Evolutionary conservation across 1,140 invertebrate genomes (phyloP).

Genomic region (Elymnias hypermnestra): DNA sequence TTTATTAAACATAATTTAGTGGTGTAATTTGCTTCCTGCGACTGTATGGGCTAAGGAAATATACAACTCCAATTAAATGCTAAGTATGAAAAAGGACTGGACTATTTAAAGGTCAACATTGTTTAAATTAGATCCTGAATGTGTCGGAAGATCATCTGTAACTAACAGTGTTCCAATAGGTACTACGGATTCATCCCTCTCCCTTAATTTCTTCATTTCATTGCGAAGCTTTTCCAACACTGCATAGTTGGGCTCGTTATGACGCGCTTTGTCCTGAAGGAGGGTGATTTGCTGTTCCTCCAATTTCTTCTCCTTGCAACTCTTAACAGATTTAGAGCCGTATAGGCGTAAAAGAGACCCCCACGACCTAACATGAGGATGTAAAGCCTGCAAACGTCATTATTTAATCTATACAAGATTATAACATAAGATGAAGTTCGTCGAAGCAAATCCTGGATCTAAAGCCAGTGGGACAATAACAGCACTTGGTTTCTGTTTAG

Average conservation of each 20-base stretch:
- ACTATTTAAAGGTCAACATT: slow-evolving; percentile 80
- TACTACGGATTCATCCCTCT: slow-evolving; percentile 80
- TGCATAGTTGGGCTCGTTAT: slow-evolving; percentile 95
- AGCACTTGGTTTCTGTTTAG: no score
- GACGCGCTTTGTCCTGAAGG: slow-evolving; percentile 91
- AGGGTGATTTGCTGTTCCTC: slow-evolving; percentile 96
- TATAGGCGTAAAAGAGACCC: slow-evolving; percentile 95
- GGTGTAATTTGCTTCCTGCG: no score
- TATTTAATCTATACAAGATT: no score
- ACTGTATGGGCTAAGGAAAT: no score
- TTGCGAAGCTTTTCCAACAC: slow-evolving; percentile 92
- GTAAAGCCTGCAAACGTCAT: slow-evolving; percentile 85
- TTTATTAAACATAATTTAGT: no score
- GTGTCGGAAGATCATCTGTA: slow-evolving; percentile 81
- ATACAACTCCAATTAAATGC: no score
- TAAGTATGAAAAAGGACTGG: no score
- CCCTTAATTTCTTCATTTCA: slow-evolving; percentile 91
- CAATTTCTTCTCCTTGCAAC: slow-evolving; percentile 95
- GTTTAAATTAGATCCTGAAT: slow-evolving; percentile 73
- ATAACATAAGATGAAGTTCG: no score
- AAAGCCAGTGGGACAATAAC: no score
- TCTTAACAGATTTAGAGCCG: slow-evolving; percentile 94
- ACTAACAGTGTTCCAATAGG: slow-evolving; percentile 85
- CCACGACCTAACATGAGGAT: slow-evolving; percentile 96
- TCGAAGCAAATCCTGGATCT: no score